A percentile compares a stretch with the other conserved stretches of the same genome.
These are phyloP conservation scores for Scaptomyza parva DNA, from an alignment of 2,888 invertebrate species.

Conservation along the genomic window DNA sequence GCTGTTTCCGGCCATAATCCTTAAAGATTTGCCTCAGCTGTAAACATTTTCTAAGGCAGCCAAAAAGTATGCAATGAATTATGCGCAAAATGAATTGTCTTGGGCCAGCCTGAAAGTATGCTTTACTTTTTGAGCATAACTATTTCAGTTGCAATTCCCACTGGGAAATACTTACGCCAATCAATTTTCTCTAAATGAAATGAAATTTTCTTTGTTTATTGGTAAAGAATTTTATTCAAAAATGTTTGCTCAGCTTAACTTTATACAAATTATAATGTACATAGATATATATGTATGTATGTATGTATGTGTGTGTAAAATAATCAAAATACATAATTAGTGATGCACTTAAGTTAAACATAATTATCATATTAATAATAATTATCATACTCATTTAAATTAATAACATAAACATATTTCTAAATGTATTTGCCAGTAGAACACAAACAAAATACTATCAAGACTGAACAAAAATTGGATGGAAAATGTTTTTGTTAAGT, in stretches of 20 bases:
- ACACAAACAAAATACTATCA: constrained; percentile 21
- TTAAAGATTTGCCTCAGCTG: not conserved
- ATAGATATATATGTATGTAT: too few relatives aligned
- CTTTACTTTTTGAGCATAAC: not conserved
- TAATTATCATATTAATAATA: constrained; percentile 48
- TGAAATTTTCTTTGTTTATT: constrained; percentile 23
- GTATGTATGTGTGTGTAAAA: constrained; percentile 28
- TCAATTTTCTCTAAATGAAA: too few relatives aligned
- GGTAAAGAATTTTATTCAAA: constrained; percentile 81
- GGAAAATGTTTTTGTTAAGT: constrained; percentile 52
- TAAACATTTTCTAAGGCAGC: not conserved
- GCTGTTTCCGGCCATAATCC: not conserved
- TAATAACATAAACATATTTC: constrained; percentile 53
- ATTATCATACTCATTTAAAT: constrained; percentile 38
- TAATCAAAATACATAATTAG: constrained; percentile 67
- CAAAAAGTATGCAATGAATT: not conserved
- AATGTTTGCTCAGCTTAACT: constrained; percentile 75
- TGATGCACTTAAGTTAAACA: constrained; percentile 66
- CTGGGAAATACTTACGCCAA: too few relatives aligned
- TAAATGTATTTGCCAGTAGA: constrained; percentile 44
- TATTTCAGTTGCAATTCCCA: too few relatives aligned
- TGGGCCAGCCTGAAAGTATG: not conserved
- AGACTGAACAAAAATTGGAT: constrained; percentile 49
- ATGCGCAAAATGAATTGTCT: too few relatives aligned
- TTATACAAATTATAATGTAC: constrained; percentile 79